phyloP scores from a whole-genome alignment of 2,113 vertebrate species.

The Natator depressus region DNA sequence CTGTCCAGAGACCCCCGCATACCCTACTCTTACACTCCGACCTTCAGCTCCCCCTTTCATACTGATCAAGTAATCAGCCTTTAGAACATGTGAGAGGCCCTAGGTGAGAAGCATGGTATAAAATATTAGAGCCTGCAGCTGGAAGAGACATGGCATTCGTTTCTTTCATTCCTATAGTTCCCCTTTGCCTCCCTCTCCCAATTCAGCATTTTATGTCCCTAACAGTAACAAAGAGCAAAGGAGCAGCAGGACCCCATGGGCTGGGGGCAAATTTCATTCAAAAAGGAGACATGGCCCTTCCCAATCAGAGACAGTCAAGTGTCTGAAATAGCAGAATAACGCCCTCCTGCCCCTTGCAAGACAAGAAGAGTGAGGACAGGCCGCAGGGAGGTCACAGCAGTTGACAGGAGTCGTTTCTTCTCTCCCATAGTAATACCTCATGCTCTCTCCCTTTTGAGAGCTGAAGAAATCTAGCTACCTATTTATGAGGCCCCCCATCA shows the following conservation, averaged over 20 bases:
- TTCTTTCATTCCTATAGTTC: background rate
- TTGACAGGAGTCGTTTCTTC: background rate
- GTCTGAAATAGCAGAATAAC: background rate
- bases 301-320: background rate
- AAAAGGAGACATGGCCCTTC: background rate
- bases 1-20: background rate
- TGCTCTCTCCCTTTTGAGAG: background rate
- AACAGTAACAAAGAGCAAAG: too few species aligned
- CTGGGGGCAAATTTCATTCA: background rate
- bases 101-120: background rate
- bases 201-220: background rate
- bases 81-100: background rate
- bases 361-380: background rate
- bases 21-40: background rate
- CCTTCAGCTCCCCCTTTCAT: background rate
- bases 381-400: background rate
- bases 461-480: background rate
- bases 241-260: too few species aligned
- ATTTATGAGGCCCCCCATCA: too few species aligned
- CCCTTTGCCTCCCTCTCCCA: background rate
- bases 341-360: background rate
- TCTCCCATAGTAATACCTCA: background rate
- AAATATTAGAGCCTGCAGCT: background rate
- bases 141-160: background rate
- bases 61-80: background rate